Evolutionary conservation across 2,113 vertebrate species (phyloP).

Genomic region (Panurus biarmicus): DNA sequence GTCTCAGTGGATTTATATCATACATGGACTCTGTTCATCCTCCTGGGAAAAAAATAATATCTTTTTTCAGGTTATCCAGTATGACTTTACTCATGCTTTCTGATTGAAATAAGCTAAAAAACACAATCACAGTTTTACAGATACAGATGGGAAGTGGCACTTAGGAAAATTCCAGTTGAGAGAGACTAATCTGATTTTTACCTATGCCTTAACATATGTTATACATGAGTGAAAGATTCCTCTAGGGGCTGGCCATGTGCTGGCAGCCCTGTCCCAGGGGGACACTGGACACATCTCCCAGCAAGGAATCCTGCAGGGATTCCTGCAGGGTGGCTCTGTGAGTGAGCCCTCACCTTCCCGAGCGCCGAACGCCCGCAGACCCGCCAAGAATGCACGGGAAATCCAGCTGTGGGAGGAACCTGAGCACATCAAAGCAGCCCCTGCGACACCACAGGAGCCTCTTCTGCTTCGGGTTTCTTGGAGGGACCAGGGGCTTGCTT

Average conservation of each 20-base stretch:
- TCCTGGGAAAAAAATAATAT: background rate
- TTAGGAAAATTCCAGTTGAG: background rate
- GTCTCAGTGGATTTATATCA: background rate
- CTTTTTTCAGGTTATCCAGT: background rate
- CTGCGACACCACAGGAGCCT: too few relatives aligned
- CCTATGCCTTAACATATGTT: background rate
- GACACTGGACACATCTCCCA: too few relatives aligned
- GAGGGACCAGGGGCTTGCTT: background rate
- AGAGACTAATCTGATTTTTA: background rate
- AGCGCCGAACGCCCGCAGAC: background rate
- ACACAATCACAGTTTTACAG: background rate
- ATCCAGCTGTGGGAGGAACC: background rate
- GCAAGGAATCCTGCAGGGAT: too few relatives aligned
- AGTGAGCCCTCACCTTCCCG: background rate
- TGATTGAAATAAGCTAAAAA: background rate
- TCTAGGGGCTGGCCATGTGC: background rate
- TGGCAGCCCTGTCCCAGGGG: background rate
- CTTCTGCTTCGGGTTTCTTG: background rate
- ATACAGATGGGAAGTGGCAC: background rate
- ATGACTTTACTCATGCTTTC: background rate
- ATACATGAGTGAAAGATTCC: background rate
- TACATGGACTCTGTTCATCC: background rate
- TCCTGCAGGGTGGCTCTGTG: background rate
- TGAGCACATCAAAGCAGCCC: background rate
- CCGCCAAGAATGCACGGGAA: accelerated